phyloP scores from a whole-genome alignment of 2,113 vertebrate genomes.

The Oxyura jamaicensis region DNA sequence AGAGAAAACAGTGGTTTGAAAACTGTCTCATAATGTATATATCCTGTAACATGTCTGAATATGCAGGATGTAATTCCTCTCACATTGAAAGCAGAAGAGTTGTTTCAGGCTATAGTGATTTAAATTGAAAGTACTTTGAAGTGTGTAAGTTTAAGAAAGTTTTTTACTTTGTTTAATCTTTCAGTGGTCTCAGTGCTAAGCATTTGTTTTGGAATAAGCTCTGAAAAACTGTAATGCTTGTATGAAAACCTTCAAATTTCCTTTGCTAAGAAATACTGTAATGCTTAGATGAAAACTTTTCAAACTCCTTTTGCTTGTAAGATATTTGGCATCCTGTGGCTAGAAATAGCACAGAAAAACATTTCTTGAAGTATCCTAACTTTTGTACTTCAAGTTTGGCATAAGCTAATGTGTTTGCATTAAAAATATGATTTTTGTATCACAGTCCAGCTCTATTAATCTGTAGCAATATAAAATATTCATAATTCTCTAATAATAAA shows the following conservation, averaged over 20 bases:
- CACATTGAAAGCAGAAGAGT: neutral
- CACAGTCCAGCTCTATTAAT: neutral
- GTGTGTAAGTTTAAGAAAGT: neutral
- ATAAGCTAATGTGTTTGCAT: neutral
- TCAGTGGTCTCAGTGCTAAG: neutral
- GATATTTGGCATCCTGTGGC: neutral
- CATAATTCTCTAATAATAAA: neutral
- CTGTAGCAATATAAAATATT: neutral
- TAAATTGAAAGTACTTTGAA: constrained; percentile 21
- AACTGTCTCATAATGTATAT: neutral
- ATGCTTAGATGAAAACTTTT: neutral
- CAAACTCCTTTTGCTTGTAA: neutral
- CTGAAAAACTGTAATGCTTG: neutral
- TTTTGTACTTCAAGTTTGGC: neutral
- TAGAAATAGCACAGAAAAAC: neutral
- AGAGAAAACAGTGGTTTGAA: neutral
- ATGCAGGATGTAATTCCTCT: constrained; percentile 27
- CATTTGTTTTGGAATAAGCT: constrained; percentile 25
- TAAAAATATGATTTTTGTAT: neutral
- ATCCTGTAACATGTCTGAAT: constrained; percentile 24
- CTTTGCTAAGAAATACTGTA: neutral
- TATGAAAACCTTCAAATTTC: neutral
- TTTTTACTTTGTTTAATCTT: neutral
- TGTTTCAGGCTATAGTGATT: constrained; percentile 39
- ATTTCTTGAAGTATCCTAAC: neutral